phyloP scores from a whole-genome alignment of 1,140 invertebrate species.

The Trichonephila clavata region DNA sequence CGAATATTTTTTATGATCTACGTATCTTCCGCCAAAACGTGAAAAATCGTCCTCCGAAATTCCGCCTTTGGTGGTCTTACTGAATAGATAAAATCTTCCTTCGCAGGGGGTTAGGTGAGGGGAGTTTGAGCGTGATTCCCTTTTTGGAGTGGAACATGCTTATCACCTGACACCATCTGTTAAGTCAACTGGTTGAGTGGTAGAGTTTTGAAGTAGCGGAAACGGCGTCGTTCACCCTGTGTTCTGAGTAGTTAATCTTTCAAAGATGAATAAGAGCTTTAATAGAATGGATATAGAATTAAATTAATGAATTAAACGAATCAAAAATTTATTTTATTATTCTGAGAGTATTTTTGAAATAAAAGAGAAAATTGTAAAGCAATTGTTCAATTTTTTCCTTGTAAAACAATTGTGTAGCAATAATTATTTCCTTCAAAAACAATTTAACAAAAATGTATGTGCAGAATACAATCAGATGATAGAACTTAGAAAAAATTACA shows the following conservation, averaged over 20 bases:
- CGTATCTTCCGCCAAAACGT: background rate
- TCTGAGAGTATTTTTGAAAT: too few relatives aligned
- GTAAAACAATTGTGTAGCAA: too few relatives aligned
- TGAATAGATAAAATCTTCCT: background rate
- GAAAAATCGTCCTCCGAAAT: conserved; percentile 34
- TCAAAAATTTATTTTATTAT: too few relatives aligned
- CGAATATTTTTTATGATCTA: conserved; percentile 9
- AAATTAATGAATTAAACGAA: too few relatives aligned
- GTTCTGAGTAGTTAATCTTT: background rate
- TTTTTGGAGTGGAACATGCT: conserved; percentile 5
- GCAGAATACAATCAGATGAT: too few relatives aligned
- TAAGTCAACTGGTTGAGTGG: conserved; percentile 42
- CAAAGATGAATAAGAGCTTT: background rate
- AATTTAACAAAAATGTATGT: too few relatives aligned
- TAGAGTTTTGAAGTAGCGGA: background rate
- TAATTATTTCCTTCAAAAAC: too few relatives aligned
- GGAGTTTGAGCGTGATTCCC: conserved; percentile 36
- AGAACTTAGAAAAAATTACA: too few relatives aligned
- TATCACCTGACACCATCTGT: conserved; percentile 47
- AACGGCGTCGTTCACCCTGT: background rate
- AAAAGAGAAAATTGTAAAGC: too few relatives aligned
- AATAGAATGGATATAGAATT: too few relatives aligned
- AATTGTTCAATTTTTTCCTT: too few relatives aligned
- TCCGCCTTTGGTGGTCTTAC: conserved; percentile 12
- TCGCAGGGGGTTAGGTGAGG: conserved; percentile 1